These are phyloP conservation scores for Tineola bisselliella DNA, from an alignment of 2,888 invertebrate genomes.

Conservation along the genomic window DNA sequence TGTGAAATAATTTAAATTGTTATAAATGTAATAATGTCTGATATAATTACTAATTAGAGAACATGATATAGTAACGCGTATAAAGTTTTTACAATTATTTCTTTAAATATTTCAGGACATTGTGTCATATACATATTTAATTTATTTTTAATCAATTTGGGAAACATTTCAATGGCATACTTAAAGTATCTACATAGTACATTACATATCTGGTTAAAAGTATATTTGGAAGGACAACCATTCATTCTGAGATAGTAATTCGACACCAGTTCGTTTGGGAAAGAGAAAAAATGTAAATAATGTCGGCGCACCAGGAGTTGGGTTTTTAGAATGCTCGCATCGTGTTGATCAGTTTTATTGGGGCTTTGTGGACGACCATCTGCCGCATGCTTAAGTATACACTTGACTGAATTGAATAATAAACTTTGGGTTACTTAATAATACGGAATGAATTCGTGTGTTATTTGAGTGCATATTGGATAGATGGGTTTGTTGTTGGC, in stretches of 20 bases:
- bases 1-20: no score
- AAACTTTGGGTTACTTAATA: not conserved
- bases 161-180: no score
- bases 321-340: constrained; percentile 33
- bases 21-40: no score
- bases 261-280: constrained; percentile 39
- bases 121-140: no score
- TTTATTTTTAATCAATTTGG: no score
- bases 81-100: no score
- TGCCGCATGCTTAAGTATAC: not conserved
- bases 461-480: not conserved
- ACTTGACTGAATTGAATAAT: not conserved
- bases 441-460: not conserved
- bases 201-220: not conserved
- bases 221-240: constrained; percentile 19
- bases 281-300: constrained; percentile 42
- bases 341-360: constrained; percentile 45
- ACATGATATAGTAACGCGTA: no score
- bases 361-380: constrained; percentile 19
- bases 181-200: no score
- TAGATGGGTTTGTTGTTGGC: not conserved
- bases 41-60: no score
- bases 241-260: constrained; percentile 60
- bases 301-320: constrained; percentile 42
- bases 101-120: no score